Evolutionary conservation across 2,797 vertebrate genomes (phyloP), one percentile per base, ranked within the genome.

Genomic region (Hypotaenidia okinawae): DNA sequence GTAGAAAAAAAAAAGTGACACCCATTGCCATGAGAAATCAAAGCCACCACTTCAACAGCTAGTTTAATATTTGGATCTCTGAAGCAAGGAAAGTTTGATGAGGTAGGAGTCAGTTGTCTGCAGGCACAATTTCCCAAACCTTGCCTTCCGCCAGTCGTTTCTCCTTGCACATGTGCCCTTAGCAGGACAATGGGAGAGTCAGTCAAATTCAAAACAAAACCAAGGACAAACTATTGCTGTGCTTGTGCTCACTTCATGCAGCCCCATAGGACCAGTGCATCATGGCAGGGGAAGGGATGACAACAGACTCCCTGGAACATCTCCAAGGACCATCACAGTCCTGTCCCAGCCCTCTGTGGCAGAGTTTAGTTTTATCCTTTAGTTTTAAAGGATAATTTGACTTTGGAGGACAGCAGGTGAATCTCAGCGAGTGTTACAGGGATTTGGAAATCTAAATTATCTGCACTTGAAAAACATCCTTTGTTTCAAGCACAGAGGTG

Each of bases 401-500:
- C 79, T 95, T 81, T 86, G 80, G 84, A 85, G 49, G 62, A 35
- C 49, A 77, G 74, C 23, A 74, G 62, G 51, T 76, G n/a, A 58
- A 62, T 67, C 59, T 91, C 79, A 68, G 66, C 63, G 55, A n/a
- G 69, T 75, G 33, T 91, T 84, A 69, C 4, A 86, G 51, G 33
- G 19, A 79, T 89, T 84, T 45, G 33, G 47, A 87, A 90, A 79
- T 49, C 16, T 68, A 63, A 87, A 90, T 59, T 73, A 68, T 49
- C 70, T 37, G 52, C 35, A 25, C 39, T 59, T 93, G 70, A 79
- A 93, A 97, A 93, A 73, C 35, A 43, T 66, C 45, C 74, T 94
- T 90, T 93, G 86, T 94, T 96, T 97, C 66, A 94, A 91, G 80
- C 74, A 76, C 39, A 78, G 33, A 90, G 49, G 59, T 92, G 35